These are phyloP conservation scores for Emmelina monodactyla DNA, from an alignment of 2,888 invertebrate genomes.

Conservation along the genomic window DNA sequence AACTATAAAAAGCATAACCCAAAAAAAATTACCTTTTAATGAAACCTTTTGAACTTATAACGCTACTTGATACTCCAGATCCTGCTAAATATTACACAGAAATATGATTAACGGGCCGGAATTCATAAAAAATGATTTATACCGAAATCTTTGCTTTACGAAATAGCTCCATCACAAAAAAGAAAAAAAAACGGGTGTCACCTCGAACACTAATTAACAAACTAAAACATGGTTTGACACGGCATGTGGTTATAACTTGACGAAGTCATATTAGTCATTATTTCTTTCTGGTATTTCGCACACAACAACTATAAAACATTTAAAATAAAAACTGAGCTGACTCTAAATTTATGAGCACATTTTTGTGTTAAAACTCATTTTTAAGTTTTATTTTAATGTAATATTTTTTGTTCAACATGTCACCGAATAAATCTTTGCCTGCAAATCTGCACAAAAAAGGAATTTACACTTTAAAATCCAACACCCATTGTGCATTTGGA, in stretches of 20 bases:
- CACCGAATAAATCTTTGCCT: too few relatives aligned
- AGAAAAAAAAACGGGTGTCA: conserved; percentile 21
- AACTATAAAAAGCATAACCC: too few relatives aligned
- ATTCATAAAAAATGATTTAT: conserved; percentile 55
- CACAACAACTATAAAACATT: background rate
- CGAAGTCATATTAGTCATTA: conserved; percentile 16
- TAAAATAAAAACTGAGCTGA: too few relatives aligned
- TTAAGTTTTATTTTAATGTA: too few relatives aligned
- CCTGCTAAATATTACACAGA: conserved; percentile 37
- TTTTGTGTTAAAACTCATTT: too few relatives aligned
- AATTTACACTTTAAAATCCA: conserved; percentile 21
- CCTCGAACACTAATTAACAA: conserved; percentile 49
- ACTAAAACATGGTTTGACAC: conserved; percentile 30
- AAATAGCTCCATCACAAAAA: conserved; percentile 18
- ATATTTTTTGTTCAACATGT: too few relatives aligned
- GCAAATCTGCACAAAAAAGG: too few relatives aligned
- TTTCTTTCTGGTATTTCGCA: conserved; percentile 14
- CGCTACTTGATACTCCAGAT: conserved; percentile 45
- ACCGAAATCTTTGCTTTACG: conserved; percentile 24
- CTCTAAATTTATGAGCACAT: too few relatives aligned
- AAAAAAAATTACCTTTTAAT: too few relatives aligned
- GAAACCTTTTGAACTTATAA: too few relatives aligned
- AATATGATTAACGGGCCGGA: conserved; percentile 46
- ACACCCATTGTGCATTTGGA: conserved; percentile 39
- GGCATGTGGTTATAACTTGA: conserved; percentile 26